Conservation (phyloP, 2,797 vertebrate genomes). For the Tokudaia muenninki region DNA sequence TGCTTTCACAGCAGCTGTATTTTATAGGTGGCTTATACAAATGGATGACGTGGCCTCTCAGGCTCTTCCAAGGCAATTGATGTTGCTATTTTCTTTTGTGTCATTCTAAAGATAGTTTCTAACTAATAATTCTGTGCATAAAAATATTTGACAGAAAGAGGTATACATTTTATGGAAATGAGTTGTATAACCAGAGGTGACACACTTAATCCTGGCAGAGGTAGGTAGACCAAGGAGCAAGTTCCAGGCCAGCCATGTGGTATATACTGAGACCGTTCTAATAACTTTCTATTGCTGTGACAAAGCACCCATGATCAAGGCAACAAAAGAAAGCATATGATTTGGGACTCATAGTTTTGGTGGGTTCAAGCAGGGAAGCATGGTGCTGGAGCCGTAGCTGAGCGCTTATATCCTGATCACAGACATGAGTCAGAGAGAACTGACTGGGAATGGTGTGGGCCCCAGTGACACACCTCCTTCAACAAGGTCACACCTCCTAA, state of each 20-base stretch:
- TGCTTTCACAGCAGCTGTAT: background rate
- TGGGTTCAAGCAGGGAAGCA: background rate
- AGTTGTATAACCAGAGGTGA: background rate
- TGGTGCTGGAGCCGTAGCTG: background rate
- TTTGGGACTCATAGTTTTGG: background rate
- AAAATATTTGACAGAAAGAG: background rate
- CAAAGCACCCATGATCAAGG: background rate
- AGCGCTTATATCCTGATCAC: background rate
- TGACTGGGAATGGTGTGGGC: background rate
- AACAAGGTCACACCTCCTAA: too few relatives aligned
- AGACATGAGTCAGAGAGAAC: background rate
- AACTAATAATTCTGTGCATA: background rate
- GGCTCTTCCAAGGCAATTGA: background rate
- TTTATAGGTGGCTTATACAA: background rate
- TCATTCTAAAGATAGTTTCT: background rate
- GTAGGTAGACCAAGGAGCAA: background rate
- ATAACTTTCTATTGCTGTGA: background rate
- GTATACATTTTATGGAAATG: background rate
- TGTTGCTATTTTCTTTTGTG: background rate
- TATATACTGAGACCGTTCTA: background rate
- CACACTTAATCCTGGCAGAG: background rate
- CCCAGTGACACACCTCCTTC: background rate
- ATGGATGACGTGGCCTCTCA: background rate
- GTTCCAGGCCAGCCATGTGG: background rate
- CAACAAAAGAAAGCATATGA: background rate